Conservation (phyloP, 2,797 vertebrate species). For the Anisognathus igniventris region DNA sequence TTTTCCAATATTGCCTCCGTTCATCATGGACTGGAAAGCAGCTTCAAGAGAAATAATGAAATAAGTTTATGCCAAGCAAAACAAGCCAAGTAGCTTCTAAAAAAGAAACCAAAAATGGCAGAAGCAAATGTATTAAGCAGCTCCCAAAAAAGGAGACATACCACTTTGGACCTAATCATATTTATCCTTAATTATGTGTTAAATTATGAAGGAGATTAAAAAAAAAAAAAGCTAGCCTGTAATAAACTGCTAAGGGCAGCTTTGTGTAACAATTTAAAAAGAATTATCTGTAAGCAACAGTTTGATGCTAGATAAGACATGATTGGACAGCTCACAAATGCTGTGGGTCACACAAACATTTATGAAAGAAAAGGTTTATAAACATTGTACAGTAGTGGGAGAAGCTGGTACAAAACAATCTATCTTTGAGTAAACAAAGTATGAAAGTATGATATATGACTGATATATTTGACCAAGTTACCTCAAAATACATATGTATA, state of each 20-base stretch:
- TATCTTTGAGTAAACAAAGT: not conserved
- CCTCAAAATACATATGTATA: not conserved
- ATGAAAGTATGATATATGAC: not conserved
- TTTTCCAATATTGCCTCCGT: slow-evolving; percentile 91
- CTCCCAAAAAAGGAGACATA: not conserved
- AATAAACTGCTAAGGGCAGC: not conserved
- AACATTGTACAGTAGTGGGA: not conserved
- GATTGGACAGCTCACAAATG: not conserved
- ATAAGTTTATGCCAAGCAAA: not conserved
- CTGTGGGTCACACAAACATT: not conserved
- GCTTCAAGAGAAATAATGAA: slow-evolving; percentile 74
- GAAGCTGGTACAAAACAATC: not conserved
- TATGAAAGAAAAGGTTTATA: not conserved
- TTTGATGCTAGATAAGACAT: not conserved
- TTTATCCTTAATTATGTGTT: not conserved
- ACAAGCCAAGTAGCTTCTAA: not conserved
- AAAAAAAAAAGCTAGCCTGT: not conserved
- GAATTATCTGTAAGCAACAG: not conserved
- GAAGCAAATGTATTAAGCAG: not conserved
- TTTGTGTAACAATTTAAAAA: not conserved
- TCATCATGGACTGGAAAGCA: slow-evolving; percentile 97
- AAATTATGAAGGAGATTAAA: not conserved
- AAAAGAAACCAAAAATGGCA: not conserved
- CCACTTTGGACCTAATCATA: not conserved
- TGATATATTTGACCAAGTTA: not conserved